Percentiles rank a stretch among this genome's conserved stretches.
These are phyloP conservation scores for Crepidodera aurea DNA, from an alignment of 2,888 invertebrate genomes.

Conservation along the genomic window DNA sequence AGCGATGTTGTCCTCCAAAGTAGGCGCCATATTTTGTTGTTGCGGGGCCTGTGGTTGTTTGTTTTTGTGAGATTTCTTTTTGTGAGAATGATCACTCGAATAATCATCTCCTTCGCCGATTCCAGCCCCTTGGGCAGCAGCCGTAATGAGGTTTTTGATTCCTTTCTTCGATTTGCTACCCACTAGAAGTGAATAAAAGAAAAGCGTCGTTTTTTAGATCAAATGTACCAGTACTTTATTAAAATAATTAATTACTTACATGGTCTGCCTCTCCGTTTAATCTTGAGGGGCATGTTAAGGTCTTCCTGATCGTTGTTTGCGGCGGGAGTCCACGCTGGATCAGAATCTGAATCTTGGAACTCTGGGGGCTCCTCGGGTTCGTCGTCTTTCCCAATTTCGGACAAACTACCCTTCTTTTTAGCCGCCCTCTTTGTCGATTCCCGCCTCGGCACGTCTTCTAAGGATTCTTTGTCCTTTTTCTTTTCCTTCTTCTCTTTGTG, in stretches of 20 bases:
- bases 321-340: slow-evolving; percentile 80
- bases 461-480: slow-evolving; percentile 61
- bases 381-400: slow-evolving; percentile 64
- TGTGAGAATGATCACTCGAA: slow-evolving; percentile 44
- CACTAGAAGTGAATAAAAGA: slow-evolving; percentile 31
- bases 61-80: slow-evolving; percentile 46
- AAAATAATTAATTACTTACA: slow-evolving; percentile 35
- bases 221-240: too few relatives aligned
- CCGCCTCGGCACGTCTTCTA: slow-evolving; percentile 65
- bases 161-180: slow-evolving; percentile 44
- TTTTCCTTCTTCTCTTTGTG: slow-evolving; percentile 41
- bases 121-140: slow-evolving; percentile 66
- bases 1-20: slow-evolving; percentile 62
- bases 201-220: too few relatives aligned
- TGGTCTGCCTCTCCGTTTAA: slow-evolving; percentile 48
- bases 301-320: slow-evolving; percentile 57
- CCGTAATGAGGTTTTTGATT: slow-evolving; percentile 57
- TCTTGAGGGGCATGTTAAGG: slow-evolving; percentile 58
- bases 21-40: slow-evolving; percentile 49
- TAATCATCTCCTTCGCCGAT: slow-evolving; percentile 69
- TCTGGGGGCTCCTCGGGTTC: slow-evolving; percentile 68
- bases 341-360: slow-evolving; percentile 68
- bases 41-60: slow-evolving; percentile 42
- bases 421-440: slow-evolving; percentile 72
- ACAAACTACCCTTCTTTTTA: slow-evolving; percentile 69